Evolutionary conservation across 2,797 vertebrate species (phyloP), one percentile per base, ranked within the genome.

Genomic region (Poeciliopsis paucimaculata): DNA sequence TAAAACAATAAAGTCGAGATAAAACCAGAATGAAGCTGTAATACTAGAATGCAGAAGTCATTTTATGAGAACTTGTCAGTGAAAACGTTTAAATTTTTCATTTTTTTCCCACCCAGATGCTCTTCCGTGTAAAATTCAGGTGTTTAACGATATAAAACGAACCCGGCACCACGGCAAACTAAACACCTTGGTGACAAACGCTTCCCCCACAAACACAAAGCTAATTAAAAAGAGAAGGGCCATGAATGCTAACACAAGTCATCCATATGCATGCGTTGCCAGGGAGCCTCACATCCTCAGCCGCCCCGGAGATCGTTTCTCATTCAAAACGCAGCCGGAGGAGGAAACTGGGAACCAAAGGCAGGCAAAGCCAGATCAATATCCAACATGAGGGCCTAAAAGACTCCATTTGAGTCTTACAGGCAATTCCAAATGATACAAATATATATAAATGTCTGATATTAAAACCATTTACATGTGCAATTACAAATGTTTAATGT

Each of bases 201-300:
- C 16, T 41, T 13, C 26, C 68, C 34, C 26, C 68, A 53, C 47
- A 28, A 83, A 73, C 75, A 72, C 76, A 49, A 23, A 36, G 64
- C 49, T 82, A 90, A 89, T 88, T 84, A 88, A 87, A 82, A 88
- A 79, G 81, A 84, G 84, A 64, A 84, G 84, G 76, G 20, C 41
- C 60, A 78, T 74, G 82, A 86, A 90, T 90, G 80, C 84, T 80
- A 88, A 90, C 26, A 79, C 45, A 86, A 73, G 75, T 70, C 83
- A 87, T 89, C 73, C 78, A 90, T 87, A 89, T 90, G 83, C 79
- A 90, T 86, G 85, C 8, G 34, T 77, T 81, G 72, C 75, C 77
- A 80, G 46, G 79, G 72, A 84, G 77, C 76, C 75, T 46, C 41
- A 72, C 41, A 72, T 16, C 41, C 41, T 81, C 7, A 5, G 72